These are phyloP conservation scores for Aphaenogaster floridana DNA, from an alignment of 1,140 invertebrate genomes.

Conservation along the genomic window DNA sequence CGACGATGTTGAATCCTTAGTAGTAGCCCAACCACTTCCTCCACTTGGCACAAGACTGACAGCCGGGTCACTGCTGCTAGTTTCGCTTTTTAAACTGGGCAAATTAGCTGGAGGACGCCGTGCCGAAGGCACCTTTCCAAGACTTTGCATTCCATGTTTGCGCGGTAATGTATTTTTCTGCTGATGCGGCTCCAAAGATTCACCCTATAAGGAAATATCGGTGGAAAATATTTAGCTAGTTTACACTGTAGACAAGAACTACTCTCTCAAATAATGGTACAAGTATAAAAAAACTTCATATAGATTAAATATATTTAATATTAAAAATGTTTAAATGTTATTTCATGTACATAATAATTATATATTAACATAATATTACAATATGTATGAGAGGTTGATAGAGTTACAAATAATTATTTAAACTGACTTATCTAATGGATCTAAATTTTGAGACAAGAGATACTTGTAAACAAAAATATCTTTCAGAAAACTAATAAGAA, in stretches of 20 bases:
- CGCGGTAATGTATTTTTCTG: constrained; percentile 95
- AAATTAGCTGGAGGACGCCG: constrained; percentile 98
- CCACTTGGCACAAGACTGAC: constrained; percentile 91
- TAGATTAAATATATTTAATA: not conserved
- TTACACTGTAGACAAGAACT: not conserved
- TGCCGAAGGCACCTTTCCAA: constrained; percentile 98
- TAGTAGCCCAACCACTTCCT: constrained; percentile 91
- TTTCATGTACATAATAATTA: not conserved
- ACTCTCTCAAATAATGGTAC: not conserved
- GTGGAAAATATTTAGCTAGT: not conserved
- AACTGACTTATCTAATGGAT: not conserved
- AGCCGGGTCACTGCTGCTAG: constrained; percentile 92
- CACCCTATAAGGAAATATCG: constrained; percentile 88
- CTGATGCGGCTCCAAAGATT: constrained; percentile 94
- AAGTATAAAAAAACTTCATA: not conserved
- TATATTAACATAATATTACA: not conserved
- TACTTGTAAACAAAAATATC: not conserved
- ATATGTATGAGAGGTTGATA: not conserved
- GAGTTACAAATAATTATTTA: constrained; percentile 5
- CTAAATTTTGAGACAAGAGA: not conserved
- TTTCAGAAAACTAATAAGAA: not conserved
- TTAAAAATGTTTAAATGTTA: not conserved
- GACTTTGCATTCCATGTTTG: constrained; percentile 99
- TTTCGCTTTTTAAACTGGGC: constrained; percentile 98
- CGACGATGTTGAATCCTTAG: constrained; percentile 84